Percentiles rank a stretch among this genome's conserved stretches.
Conservation (phyloP, 2,888 invertebrate species). For the Scaptodrosophila latifasciaeformis region DNA sequence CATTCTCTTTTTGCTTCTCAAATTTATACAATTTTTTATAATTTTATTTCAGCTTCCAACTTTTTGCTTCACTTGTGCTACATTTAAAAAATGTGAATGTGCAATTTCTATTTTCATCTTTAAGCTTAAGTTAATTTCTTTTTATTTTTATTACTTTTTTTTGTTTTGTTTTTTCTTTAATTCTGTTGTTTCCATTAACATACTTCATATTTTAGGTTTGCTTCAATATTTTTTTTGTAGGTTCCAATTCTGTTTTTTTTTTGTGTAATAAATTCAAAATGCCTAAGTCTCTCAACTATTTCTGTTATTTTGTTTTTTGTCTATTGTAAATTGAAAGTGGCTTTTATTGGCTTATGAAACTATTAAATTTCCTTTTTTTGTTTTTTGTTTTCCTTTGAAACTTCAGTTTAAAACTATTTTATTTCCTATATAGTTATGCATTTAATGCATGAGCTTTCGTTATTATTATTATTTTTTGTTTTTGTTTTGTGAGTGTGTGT, state of each 20-base stretch:
- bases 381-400: conserved; percentile 17
- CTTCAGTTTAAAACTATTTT: conserved; percentile 28
- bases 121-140: conserved; percentile 46
- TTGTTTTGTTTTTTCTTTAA: conserved; percentile 17
- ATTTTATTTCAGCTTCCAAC: conserved; percentile 7
- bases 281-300: conserved; percentile 9
- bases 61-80: conserved; percentile 6
- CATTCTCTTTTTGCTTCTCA: too few species aligned
- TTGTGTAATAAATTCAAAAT: conserved; percentile 61
- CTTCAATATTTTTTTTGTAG: conserved; percentile 50
- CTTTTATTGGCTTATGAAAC: too few species aligned
- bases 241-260: conserved; percentile 39
- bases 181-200: conserved; percentile 37
- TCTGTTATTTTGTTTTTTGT: conserved; percentile 24
- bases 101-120: conserved; percentile 49
- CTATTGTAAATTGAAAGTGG: conserved; percentile 51
- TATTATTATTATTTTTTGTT: conserved; percentile 9
- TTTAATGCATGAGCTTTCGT: conserved; percentile 27
- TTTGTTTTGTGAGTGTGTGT: conserved; percentile 17
- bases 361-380: conserved; percentile 8
- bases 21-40: conserved; percentile 40
- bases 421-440: conserved; percentile 20
- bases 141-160: conserved; percentile 14
- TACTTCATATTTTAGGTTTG: conserved; percentile 43
- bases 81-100: conserved; percentile 65